Evolutionary conservation across 2,888 invertebrate genomes (phyloP), one percentile per base, ranked within the genome.

Genomic region (Malthinus seriepunctatus): DNA sequence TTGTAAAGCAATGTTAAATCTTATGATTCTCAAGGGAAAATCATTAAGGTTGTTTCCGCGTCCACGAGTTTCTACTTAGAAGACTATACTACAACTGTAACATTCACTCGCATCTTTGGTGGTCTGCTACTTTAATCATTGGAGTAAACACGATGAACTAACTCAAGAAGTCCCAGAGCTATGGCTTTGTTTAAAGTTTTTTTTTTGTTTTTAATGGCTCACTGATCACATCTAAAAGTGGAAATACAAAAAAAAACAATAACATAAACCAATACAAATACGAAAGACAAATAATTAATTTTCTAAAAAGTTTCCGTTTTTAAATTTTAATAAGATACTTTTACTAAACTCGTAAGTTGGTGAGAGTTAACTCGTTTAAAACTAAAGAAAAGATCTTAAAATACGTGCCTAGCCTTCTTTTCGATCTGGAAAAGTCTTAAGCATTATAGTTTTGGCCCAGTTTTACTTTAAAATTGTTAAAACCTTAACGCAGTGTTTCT

Each of bases 31-130:
- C 63, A 55, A 54, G 69, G 66, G 69, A 67, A 69, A 71, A 71
- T 69, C 68, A 69, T 71, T 71, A 69, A 69, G 70, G 67, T 64
- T 63, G 68, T 67, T 71, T 71, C 69, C 71, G 67, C 69, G 67
- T 71, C 69, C 69, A 66, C 67, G 68, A 67, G 63, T 71, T 71
- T 71, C 71, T 69, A 69, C 68, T 69, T 71, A 71, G 69, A 65
- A 64, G 65, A 62, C 63, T 60, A 58, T 60, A 60, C 55, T 63
- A 62, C 57, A 54, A 60, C 53, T 63, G 54, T 48, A 54, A 48
- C 48, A 55, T 60, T 53, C 61, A 59, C 62, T 42, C 39, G 23
- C 23, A 62, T 67, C 63, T 66, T 62, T 63, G 56, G 62, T 62
- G 63, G 62, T 60, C 65, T 46, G 55, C 51, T 58, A 55, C 56